phyloP scores from a whole-genome alignment of 2,113 vertebrate genomes.

The Anarhynchus alexandrinus region DNA sequence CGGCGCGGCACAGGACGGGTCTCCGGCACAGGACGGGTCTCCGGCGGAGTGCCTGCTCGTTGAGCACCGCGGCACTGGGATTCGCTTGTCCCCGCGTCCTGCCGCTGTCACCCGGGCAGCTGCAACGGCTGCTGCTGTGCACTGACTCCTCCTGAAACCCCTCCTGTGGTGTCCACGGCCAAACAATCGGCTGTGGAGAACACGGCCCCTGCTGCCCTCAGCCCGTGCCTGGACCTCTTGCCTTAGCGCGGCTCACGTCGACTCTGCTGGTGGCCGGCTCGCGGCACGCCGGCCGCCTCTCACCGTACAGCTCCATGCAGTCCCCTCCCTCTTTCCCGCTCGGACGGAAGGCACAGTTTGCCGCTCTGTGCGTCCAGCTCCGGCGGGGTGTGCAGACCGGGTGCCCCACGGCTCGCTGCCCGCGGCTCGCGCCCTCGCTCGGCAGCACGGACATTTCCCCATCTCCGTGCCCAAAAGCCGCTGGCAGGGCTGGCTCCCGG shows the following conservation, averaged over 20 bases:
- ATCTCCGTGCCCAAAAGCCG: no score
- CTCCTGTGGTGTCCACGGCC: background rate
- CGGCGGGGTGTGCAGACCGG: accelerated
- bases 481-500: background rate
- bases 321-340: background rate
- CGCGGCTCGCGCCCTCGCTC: background rate
- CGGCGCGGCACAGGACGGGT: background rate
- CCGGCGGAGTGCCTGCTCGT: accelerated
- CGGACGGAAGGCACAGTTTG: background rate
- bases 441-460: background rate
- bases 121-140: background rate
- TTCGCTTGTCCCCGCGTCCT: background rate
- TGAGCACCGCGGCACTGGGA: background rate
- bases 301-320: accelerated
- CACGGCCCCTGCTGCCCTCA: background rate
- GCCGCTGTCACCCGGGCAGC: background rate
- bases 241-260: background rate
- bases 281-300: background rate
- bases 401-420: background rate
- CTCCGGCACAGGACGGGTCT: no score
- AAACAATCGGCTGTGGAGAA: background rate
- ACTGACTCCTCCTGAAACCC: accelerated
- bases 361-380: background rate
- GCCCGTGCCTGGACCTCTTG: background rate
- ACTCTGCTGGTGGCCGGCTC: background rate